These are phyloP conservation scores for Spatula clypeata DNA, from an alignment of 2,797 vertebrate genomes.

Conservation along the genomic window DNA sequence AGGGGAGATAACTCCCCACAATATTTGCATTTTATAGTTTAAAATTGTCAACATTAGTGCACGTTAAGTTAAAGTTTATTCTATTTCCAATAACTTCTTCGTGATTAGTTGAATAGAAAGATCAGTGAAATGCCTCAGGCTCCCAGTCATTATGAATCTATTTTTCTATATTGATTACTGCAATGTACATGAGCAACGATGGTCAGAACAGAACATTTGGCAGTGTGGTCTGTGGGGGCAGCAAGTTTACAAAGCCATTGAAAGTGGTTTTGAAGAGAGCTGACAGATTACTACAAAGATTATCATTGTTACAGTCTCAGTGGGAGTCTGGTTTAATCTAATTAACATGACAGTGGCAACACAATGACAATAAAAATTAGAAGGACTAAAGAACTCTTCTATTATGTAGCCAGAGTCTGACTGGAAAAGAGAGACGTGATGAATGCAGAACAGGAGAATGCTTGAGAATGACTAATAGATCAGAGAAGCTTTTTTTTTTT, in stretches of 20 bases:
- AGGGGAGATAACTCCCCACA: not conserved
- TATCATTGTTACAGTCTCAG: slow-evolving; percentile 31
- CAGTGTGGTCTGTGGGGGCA: not conserved
- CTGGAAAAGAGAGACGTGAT: not conserved
- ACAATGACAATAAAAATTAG: slow-evolving; percentile 38
- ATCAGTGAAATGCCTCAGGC: not conserved
- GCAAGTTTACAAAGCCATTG: not conserved
- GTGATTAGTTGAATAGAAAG: not conserved
- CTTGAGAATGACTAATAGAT: not conserved
- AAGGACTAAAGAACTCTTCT: not conserved
- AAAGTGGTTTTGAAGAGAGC: not conserved
- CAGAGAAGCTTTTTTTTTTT: not conserved
- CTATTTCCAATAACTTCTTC: not conserved
- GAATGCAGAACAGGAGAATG: not conserved
- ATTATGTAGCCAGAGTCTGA: not conserved
- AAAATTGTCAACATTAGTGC: not conserved
- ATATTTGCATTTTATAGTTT: not conserved
- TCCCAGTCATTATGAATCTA: not conserved
- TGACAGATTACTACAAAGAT: slow-evolving; percentile 22
- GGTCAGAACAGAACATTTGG: not conserved
- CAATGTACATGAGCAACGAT: not conserved
- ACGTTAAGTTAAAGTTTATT: not conserved
- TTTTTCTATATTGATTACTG: not conserved
- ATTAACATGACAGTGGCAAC: slow-evolving; percentile 39
- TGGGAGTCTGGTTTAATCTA: slow-evolving; percentile 47